These are phyloP conservation scores for Pseudorhiza aurosa DNA, from an alignment of 30 jellyfish, hydroid and myxozoan genomes.

Conservation along the genomic window DNA sequence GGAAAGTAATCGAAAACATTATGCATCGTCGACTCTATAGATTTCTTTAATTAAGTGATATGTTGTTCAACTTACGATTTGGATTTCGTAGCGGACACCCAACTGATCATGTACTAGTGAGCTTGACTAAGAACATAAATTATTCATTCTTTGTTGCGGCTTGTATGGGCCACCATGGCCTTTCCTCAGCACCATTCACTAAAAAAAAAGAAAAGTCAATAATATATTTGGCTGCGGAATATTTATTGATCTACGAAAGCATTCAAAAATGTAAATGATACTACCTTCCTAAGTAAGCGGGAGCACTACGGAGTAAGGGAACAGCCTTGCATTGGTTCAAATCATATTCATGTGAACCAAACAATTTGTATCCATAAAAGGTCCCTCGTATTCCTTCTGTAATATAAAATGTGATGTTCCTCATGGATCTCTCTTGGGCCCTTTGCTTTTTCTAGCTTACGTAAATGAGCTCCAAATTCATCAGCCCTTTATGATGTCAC, in stretches of 20 bases:
- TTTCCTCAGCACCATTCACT: too few species aligned
- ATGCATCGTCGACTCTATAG: conserved; percentile 9
- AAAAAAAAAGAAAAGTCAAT: too few species aligned
- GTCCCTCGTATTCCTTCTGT: conserved; percentile 39
- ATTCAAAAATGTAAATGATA: not conserved
- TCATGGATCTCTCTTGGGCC: conserved; percentile 31
- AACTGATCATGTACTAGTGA: conserved; percentile 53
- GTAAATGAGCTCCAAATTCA: too few species aligned
- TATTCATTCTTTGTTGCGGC: conserved; percentile 33
- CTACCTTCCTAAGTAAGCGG: conserved; percentile 29
- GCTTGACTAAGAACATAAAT: conserved; percentile 24
- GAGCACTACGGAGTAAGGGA: conserved; percentile 5
- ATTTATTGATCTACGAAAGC: conserved; percentile 31
- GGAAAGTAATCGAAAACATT: conserved; percentile 31
- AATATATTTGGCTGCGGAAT: conserved; percentile 49
- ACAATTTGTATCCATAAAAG: conserved; percentile 54
- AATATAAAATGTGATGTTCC: conserved; percentile 54
- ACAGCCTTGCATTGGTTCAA: conserved; percentile 23
- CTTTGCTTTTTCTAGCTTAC: conserved; percentile 19
- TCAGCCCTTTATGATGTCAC: conserved; percentile 14
- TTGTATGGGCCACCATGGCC: too few species aligned
- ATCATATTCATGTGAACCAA: conserved; percentile 28
- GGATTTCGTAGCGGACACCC: conserved; percentile 29
- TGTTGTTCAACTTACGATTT: conserved; percentile 21
- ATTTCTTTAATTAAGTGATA: conserved; percentile 26